Conservation (phyloP, 2,797 vertebrate species). For the Garrulus glandarius region DNA sequence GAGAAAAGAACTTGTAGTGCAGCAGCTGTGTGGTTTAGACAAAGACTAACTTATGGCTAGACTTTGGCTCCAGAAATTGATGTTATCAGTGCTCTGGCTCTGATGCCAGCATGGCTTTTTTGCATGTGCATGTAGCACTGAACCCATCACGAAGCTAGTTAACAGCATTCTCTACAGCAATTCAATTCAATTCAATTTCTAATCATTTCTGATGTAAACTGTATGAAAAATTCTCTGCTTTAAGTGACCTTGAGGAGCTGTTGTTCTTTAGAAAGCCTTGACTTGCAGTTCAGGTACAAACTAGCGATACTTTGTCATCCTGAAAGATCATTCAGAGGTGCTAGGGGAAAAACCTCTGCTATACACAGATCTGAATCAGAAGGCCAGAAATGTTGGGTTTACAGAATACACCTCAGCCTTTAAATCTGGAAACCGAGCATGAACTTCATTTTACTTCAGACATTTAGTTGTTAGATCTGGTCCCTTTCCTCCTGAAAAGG, state of each 20-base stretch:
- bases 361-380: not conserved
- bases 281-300: not conserved
- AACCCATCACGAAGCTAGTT: not conserved
- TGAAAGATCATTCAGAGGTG: not conserved
- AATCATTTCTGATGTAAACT: not conserved
- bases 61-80: not conserved
- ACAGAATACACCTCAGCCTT: not conserved
- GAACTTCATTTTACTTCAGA: not conserved
- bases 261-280: not conserved
- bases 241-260: not conserved
- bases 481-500: not conserved
- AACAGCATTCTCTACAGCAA: not conserved
- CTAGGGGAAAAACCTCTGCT: not conserved
- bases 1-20: not conserved
- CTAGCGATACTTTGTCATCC: not conserved
- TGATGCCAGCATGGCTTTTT: not conserved
- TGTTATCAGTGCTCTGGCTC: not conserved
- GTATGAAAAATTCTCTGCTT: not conserved
- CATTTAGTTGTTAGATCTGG: not conserved
- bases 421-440: not conserved
- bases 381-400: not conserved
- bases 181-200: not conserved
- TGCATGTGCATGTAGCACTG: fast-evolving
- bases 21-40: not conserved
- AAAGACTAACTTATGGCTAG: not conserved